These are phyloP conservation scores for Chinchilla lanigera DNA, from an alignment of 2,113 vertebrate species.

Conservation along the genomic window DNA sequence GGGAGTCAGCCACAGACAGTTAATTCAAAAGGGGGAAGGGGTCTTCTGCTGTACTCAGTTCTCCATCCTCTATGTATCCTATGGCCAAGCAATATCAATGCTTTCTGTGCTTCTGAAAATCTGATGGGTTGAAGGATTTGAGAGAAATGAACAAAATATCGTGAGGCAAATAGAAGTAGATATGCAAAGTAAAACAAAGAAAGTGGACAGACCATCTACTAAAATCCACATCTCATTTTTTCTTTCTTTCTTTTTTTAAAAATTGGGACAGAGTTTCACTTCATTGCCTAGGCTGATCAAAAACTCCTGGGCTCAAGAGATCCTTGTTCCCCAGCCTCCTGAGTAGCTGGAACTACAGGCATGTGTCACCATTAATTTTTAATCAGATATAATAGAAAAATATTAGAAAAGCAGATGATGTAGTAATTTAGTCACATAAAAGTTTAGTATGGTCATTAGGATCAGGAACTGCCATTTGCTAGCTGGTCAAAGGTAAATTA, in stretches of 20 bases:
- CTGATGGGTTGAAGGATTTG: not conserved
- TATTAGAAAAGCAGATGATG: conserved; percentile 28
- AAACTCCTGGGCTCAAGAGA: not conserved
- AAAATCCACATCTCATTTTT: not conserved
- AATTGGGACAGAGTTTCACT: not conserved
- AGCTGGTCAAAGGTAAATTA: not conserved
- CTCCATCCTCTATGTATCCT: not conserved
- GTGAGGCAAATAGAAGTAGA: not conserved
- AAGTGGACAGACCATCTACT: not conserved
- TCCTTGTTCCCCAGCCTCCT: not conserved
- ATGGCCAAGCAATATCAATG: not conserved
- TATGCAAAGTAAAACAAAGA: not conserved
- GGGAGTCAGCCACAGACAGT: not conserved
- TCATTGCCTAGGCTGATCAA: not conserved
- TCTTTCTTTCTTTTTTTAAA: not conserved
- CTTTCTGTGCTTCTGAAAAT: not conserved
- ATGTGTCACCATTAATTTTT: not conserved
- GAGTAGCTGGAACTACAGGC: not conserved
- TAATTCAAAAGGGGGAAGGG: not conserved
- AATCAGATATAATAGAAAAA: not conserved
- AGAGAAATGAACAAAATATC: not conserved
- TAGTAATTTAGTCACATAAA: not conserved
- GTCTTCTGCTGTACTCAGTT: not conserved
- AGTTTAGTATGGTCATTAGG: not conserved
- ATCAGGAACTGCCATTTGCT: not conserved